A percentile compares a stretch with the other conserved stretches of the same genome.
Evolutionary conservation across 2,113 vertebrate species (phyloP).

Genomic region (Bubalus kerabau): DNA sequence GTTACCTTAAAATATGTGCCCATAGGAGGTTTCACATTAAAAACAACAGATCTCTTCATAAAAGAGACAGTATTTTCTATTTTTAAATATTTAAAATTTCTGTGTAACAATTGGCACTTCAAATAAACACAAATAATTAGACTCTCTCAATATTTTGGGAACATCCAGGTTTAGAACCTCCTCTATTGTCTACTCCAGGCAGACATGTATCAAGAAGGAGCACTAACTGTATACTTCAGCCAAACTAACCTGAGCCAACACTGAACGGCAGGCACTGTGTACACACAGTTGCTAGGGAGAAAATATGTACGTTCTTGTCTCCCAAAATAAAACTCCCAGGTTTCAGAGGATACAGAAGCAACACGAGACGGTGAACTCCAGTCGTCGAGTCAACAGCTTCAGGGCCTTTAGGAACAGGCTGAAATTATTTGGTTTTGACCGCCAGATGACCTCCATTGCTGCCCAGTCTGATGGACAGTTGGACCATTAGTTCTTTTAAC

Average conservation of each 20-base stretch:
- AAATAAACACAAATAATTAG: not conserved
- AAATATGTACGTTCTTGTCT: constrained; percentile 65
- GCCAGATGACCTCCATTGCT: constrained; percentile 81
- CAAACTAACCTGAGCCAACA: constrained; percentile 43
- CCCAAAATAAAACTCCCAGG: constrained; percentile 51
- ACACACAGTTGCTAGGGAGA: constrained; percentile 77
- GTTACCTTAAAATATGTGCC: constrained; percentile 36
- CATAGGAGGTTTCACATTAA: not conserved
- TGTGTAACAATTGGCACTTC: not conserved
- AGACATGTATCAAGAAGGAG: not conserved
- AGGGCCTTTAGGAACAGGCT: constrained; percentile 71
- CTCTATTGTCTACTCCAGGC: not conserved
- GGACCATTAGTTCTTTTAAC: constrained; percentile 80
- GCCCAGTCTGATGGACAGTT: constrained; percentile 81
- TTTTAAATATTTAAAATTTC: not conserved
- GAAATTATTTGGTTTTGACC: constrained; percentile 85
- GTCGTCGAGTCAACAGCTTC: constrained; percentile 50
- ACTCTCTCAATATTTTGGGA: not conserved
- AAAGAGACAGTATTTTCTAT: not conserved
- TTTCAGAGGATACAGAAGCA: constrained; percentile 61
- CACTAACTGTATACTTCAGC: not conserved
- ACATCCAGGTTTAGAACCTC: not conserved
- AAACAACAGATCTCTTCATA: not conserved
- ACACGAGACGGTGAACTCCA: constrained; percentile 65
- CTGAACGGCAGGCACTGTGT: constrained; percentile 35